Evolutionary conservation across 2,888 invertebrate genomes (phyloP).

Genomic region (Morpho helenor): DNA sequence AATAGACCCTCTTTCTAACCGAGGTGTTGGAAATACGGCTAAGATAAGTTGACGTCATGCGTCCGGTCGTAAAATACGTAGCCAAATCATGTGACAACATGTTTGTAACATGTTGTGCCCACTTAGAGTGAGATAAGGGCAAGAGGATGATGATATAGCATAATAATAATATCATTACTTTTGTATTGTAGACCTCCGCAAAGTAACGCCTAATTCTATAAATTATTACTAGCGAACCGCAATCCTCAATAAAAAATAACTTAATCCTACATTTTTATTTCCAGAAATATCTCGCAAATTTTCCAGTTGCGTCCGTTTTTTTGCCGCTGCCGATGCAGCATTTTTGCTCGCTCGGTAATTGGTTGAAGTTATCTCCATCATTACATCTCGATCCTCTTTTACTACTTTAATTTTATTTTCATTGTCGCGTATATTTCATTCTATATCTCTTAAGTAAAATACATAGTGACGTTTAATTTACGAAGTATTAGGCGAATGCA

Average conservation of each 20-base stretch:
- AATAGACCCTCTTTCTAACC: too few species aligned
- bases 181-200: too few species aligned
- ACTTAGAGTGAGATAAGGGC: too few species aligned
- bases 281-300: constrained; percentile 15
- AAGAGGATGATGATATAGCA: too few species aligned
- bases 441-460: not conserved
- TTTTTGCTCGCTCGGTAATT: constrained; percentile 68
- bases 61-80: too few species aligned
- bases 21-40: too few species aligned
- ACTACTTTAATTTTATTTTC: constrained; percentile 61
- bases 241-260: constrained; percentile 17
- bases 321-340: constrained; percentile 69
- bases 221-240: constrained; percentile 13
- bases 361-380: constrained; percentile 75
- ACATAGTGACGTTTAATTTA: not conserved
- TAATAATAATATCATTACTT: too few species aligned
- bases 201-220: too few species aligned
- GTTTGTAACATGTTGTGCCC: too few species aligned
- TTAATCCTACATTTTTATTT: too few species aligned
- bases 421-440: constrained; percentile 71
- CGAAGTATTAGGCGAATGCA: not conserved
- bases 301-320: constrained; percentile 53
- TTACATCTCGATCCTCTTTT: constrained; percentile 73
- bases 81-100: too few species aligned
- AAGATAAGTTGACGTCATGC: too few species aligned